Base-by-base conservation (phyloP, 1,140 invertebrate genomes). In the Aphelenchoides avenae region DNA sequence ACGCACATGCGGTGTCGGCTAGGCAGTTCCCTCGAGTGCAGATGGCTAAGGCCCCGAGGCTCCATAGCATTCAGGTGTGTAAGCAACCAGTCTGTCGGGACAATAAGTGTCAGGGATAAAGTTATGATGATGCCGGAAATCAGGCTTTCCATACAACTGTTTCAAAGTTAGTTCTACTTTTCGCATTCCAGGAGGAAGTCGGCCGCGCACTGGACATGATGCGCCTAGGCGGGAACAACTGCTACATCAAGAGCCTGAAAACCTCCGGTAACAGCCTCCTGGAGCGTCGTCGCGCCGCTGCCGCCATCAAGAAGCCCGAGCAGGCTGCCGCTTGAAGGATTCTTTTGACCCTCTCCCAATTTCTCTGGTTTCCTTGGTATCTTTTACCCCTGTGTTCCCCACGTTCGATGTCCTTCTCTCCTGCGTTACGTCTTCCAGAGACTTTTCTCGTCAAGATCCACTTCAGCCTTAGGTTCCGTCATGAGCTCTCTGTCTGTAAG, bases 161-260 rank as follows among this genome's bases (percentile, higher is more conserved):
- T 22, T 57, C 20, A 58, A 4, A 18, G 29, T 3, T 6, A 22
- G 54, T 29, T 56, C 15, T 56, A 36, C 11, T 11, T 39, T n/a
- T 9, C 15, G 15, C n/a, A 29, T 46, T 62, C 0, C 64, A 77
- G 83, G 92, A 97, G 79, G 92, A 97, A 81, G 95, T 97, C 90
- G 93, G 88, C 0, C 85, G 90, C 53, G 94, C 91, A 0, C 79
- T 97, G 34, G 90, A 91, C 31, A 92, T 90, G 47, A 97, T 97
- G 91, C 82, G 93, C 48, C 89, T 94, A 1, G 50, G 51, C n/a
- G 51, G 49, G n/a, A 55, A 63, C 37, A 33, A 46, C 42, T 48
- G 41, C 40, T 42, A 31, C 33, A 18, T 60, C 13, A 52, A 61
- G 49, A 47, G 47, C 26, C 57, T 34, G 7, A 60, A 52, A 49